Evolutionary conservation across 2,797 vertebrate genomes (phyloP).

Genomic region (Sebastes taczanowskii): DNA sequence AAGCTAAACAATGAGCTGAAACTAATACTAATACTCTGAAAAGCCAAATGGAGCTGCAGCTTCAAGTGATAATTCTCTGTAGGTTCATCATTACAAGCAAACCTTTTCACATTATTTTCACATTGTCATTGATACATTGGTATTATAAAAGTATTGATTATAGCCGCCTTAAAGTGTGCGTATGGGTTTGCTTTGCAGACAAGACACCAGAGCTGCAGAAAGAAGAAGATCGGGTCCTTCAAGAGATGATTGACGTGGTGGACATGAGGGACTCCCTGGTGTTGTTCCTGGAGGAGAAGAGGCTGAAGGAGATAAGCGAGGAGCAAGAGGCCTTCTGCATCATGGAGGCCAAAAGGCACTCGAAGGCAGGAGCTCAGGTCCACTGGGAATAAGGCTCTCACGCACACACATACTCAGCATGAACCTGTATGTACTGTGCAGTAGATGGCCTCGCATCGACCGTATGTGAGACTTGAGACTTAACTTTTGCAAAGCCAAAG

Average conservation of each 20-base stretch:
- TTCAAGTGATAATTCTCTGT: background rate
- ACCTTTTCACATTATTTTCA: background rate
- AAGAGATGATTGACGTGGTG: constrained; percentile 90
- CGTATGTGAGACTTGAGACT: background rate
- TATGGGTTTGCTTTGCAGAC: constrained; percentile 72
- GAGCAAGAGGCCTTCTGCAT: constrained; percentile 68
- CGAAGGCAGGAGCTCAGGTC: constrained; percentile 73
- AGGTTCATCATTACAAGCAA: background rate
- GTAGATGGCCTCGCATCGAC: background rate
- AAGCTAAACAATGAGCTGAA: background rate
- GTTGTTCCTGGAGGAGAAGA: constrained; percentile 88
- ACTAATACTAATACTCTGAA: background rate
- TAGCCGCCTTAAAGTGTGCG: background rate
- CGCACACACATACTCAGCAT: background rate
- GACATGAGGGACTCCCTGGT: constrained; percentile 90
- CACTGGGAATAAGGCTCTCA: constrained; percentile 73
- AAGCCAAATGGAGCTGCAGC: background rate
- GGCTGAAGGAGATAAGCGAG: constrained; percentile 87
- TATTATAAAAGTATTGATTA: background rate
- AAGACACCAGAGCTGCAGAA: constrained; percentile 81
- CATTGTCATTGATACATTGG: background rate
- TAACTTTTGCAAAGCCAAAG: constrained; percentile 70
- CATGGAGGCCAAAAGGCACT: constrained; percentile 78
- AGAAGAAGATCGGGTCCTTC: constrained; percentile 83
- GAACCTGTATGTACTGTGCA: background rate